Base-by-base conservation (phyloP, 2,888 invertebrate genomes). In the Hirtodrosophila trivittata region DNA sequence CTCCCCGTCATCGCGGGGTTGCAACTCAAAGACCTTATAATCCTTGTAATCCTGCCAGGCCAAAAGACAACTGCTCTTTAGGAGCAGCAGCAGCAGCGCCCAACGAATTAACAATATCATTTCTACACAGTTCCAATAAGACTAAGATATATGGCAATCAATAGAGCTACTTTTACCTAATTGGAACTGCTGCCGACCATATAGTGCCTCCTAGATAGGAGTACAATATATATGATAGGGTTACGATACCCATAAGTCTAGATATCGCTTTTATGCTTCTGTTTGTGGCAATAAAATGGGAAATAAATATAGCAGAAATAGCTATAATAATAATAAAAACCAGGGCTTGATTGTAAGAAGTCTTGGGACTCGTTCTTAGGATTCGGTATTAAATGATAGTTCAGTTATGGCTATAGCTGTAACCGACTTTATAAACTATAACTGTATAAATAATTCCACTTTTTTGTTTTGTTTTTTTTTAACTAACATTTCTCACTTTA, bases 31-130 rank as follows among this genome's bases (percentile, higher is more conserved):
- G 9, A 87, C 60, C 35, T 66, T 77, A 12, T 75, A 87, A 37
- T 86, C 70, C 68, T 81, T 71, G 69, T 78, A 66, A 43, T 75
- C 41, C 75, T 66, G 54, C 58, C 69, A 70, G 18, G 81, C 81
- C 5, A 56, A 32, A 8, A 75, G 39, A 1, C 16, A 18, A 10
- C 26, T 3, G 1, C 45, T 13, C 43, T 60, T 76, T 52, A 70
- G 6, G n/a, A 68, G 12, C 5, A 75, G 16, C 38, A 72, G 42
- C n/a, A 68, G 5, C 4, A 67, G 30, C 18, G 6, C 42, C 14
- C 21, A 35, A n/a, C 1, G 18, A n/a, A 16, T 8, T 46, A 13
- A 30, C 38, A 50, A 47, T 42, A 54, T 43, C 80, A 80, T 80
- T 35, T 33, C n/a, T n/a, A n/a, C n/a, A n/a, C n/a, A n/a, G n/a